Evolutionary conservation across 2,797 vertebrate species (phyloP), one percentile per base, ranked within the genome.

Genomic region (Danio jaintianensis): DNA sequence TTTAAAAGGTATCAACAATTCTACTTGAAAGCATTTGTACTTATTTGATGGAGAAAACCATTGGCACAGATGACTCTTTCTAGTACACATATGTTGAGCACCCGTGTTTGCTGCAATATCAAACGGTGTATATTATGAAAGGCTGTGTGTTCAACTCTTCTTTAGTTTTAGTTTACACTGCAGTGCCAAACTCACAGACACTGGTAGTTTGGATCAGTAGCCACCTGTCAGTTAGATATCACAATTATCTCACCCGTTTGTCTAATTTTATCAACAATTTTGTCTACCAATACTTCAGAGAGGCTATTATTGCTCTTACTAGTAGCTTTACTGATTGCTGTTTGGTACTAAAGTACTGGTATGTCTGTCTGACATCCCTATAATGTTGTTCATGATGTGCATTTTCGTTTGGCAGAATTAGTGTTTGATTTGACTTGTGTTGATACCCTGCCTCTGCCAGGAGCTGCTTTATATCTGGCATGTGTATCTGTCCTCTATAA

Each of bases 391-490:
- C 16, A 40, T 6, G 13, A 7, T 68, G 52, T 38, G 71, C 15
- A 5, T 53, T 72, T 55, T 16, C 4, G 0, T 79, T 56, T 59
- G 58, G 13, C 56, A n/a, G 63, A 67, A 53, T 63, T 18, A 69
- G 40, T 40, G 71, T 69, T 58, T 72, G 72, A 52, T 72, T 48
- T 64, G 58, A 75, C 36, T 50, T 16, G 0, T 80, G 59, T 77
- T 70, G 47, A 53, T 42, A 59, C 15, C 47, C n/a, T 7, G 66
- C 22, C 76, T 61, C n/a, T 82, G 62, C 52, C 75, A 78, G 69
- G 45, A 73, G 62, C 43, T 78, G 62, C 68, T 83, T 83, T 80
- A 52, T 72, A 56, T 83, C 59, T 83, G 73, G 36, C 58, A 75
- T 45, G 38, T 58, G 16, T 69, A 56, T 64, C 36, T 75, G 77